These are phyloP conservation scores for Cyphomyrus plagiostoma DNA, from an alignment of 2,113 vertebrate species.

Conservation along the genomic window DNA sequence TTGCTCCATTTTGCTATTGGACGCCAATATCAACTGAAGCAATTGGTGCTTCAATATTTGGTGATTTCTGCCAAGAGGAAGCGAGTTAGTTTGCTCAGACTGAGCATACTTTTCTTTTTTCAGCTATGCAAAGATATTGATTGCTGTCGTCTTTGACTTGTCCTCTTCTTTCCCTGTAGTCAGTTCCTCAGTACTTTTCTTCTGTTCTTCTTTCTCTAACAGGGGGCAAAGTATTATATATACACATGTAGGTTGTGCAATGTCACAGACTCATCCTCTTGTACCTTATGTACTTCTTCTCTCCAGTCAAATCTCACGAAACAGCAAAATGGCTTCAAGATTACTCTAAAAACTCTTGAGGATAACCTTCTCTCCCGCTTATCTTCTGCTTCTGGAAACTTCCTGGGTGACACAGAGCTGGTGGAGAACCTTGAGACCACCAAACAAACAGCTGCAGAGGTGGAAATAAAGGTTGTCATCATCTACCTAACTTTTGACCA, in stretches of 20 bases:
- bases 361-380: slow-evolving; percentile 85
- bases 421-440: slow-evolving; percentile 89
- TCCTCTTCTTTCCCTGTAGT: slow-evolving; percentile 36
- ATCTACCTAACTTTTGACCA: too few relatives aligned
- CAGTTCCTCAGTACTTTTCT: slow-evolving; percentile 24
- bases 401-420: slow-evolving; percentile 79
- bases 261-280: not conserved
- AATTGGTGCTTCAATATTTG: slow-evolving; percentile 30
- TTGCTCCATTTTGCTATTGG: not conserved
- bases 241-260: not conserved
- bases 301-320: slow-evolving; percentile 84
- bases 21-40: slow-evolving; percentile 23
- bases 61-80: slow-evolving; percentile 39
- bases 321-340: slow-evolving; percentile 93
- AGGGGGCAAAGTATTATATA: not conserved
- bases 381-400: slow-evolving; percentile 87
- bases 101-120: slow-evolving; percentile 32
- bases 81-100: slow-evolving; percentile 42
- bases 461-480: slow-evolving; percentile 75
- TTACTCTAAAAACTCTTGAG: slow-evolving; percentile 87
- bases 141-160: slow-evolving; percentile 42
- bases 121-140: slow-evolving; percentile 46
- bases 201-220: not conserved
- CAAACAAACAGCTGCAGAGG: slow-evolving; percentile 82
- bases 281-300: slow-evolving; percentile 21